A percentile compares a stretch with the other conserved stretches of the same genome.
Evolutionary conservation across 2,888 invertebrate genomes (phyloP).

Genomic region (Scaptomyza tumidula): DNA sequence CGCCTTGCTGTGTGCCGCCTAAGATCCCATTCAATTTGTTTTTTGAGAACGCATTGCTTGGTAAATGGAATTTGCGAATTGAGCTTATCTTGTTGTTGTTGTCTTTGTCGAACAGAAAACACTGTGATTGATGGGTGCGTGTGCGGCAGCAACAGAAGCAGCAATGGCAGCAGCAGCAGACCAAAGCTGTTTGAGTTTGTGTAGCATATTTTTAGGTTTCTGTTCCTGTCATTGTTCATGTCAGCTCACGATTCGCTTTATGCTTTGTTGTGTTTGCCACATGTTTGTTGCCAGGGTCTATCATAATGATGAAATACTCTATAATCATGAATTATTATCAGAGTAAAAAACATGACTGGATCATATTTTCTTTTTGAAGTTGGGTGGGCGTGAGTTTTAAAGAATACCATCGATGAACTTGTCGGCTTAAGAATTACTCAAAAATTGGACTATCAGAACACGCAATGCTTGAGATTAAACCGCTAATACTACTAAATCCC

Average conservation of each 20-base stretch:
- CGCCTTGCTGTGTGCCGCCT: constrained; percentile 5
- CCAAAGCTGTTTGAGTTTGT: constrained; percentile 40
- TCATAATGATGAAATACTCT: constrained; percentile 30
- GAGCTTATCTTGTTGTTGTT: too few relatives aligned
- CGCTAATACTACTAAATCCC: background rate
- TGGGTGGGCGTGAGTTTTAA: background rate
- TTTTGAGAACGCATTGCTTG: constrained; percentile 30
- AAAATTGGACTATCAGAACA: constrained; percentile 2
- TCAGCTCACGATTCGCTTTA: constrained; percentile 31
- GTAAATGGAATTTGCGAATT: constrained; percentile 40
- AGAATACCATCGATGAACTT: constrained; percentile 21
- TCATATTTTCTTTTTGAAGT: background rate
- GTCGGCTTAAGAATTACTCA: background rate
- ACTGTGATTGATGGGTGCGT: constrained; percentile 49
- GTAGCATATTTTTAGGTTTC: constrained; percentile 47
- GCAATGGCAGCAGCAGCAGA: constrained; percentile 14
- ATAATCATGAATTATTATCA: constrained; percentile 48
- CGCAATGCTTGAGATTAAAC: background rate
- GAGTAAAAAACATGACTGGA: constrained; percentile 13
- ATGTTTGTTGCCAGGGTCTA: constrained; percentile 13
- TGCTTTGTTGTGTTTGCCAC: constrained; percentile 5
- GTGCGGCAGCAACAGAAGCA: constrained; percentile 6
- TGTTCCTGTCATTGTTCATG: constrained; percentile 28
- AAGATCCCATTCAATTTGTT: constrained; percentile 42
- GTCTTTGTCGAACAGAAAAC: constrained; percentile 18